Evolutionary conservation across 2,888 invertebrate genomes (phyloP).

Genomic region (Xestoiulus laeticollis): DNA sequence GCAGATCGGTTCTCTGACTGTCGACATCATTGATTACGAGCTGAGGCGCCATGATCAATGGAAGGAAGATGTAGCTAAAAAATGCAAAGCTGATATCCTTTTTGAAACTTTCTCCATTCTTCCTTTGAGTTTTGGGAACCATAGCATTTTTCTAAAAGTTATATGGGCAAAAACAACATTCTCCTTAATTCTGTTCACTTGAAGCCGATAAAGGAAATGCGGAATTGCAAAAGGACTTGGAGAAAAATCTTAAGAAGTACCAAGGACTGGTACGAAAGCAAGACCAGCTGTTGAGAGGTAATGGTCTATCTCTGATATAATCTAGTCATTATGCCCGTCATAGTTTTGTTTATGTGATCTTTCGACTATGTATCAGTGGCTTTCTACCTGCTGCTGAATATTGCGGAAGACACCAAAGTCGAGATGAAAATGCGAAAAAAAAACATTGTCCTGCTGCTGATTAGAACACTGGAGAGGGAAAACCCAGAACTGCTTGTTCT

Average conservation of each 20-base stretch:
- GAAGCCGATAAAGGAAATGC: conserved; percentile 61
- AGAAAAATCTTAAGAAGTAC: conserved; percentile 78
- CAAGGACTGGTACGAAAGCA: conserved; percentile 88
- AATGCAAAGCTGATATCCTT: conserved; percentile 61
- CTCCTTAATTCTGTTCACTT: conserved; percentile 58
- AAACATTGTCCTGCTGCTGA: conserved; percentile 85
- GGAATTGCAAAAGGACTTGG: conserved; percentile 75
- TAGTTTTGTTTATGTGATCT: neutral
- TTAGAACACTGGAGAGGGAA: conserved; percentile 87
- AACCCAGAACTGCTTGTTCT: conserved; percentile 89
- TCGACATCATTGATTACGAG: conserved; percentile 96
- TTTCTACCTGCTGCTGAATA: conserved; percentile 90
- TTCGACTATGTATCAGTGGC: conserved; percentile 72
- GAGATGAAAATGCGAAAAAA: conserved; percentile 98
- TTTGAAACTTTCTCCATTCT: neutral
- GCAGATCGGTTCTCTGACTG: conserved; percentile 92
- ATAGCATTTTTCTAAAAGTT: neutral
- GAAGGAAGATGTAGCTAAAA: conserved; percentile 69
- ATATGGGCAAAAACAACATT: neutral
- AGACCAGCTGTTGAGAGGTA: conserved; percentile 83
- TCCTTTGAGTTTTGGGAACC: neutral
- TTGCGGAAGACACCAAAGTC: conserved; percentile 93
- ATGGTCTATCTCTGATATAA: neutral
- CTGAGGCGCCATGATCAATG: conserved; percentile 92
- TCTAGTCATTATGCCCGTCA: neutral